Evolutionary conservation across 2,797 vertebrate species (phyloP), one percentile per base, ranked within the genome.

Genomic region (Enteromius afrohamiltoni): DNA sequence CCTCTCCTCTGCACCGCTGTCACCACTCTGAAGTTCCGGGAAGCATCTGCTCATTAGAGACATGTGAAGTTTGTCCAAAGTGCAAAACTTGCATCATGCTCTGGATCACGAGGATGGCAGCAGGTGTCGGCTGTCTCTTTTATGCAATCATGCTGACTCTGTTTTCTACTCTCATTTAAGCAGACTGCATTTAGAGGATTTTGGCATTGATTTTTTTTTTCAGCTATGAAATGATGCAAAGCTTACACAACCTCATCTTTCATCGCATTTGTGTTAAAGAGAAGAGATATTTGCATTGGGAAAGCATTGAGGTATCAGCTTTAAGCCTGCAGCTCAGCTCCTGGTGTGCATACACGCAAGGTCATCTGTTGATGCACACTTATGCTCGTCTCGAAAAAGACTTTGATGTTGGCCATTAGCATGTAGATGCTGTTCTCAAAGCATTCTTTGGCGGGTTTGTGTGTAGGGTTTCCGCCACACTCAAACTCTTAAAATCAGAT

Each of bases 341-440:
- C 13, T 78, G 55, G 58, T 80, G 53, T 60, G 55, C 51, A 55
- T 73, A 67, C 69, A 34, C 17, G 16, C 71, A 83, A 58, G 62
- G 77, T 71, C 76, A 83, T 83, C 74, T 37, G 67, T 84, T 67
- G 76, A 80, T 74, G 53, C 67, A 80, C 55, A 81, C 42, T 60
- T 71, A 9, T 23, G 21, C 14, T 11, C 40, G 49, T 37, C 62
- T 49, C n/a, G 34, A 49, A 29, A 58, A 78, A 75, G 71, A 40
- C 68, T 83, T 86, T 85, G 80, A 86, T 85, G 79, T 80, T 58
- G 29, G 68, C 62, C 40, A 67, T 77, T 85, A 78, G 76, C 40
- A 78, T 81, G 69, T 82, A 76, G 78, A 84, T 82, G 53, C 51
- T 81, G 55, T 34, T 37, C 13, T 29, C 21, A 23, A 11, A 26